phyloP scores from a whole-genome alignment of 2,113 vertebrate genomes.

The Pteruthius melanotis region DNA sequence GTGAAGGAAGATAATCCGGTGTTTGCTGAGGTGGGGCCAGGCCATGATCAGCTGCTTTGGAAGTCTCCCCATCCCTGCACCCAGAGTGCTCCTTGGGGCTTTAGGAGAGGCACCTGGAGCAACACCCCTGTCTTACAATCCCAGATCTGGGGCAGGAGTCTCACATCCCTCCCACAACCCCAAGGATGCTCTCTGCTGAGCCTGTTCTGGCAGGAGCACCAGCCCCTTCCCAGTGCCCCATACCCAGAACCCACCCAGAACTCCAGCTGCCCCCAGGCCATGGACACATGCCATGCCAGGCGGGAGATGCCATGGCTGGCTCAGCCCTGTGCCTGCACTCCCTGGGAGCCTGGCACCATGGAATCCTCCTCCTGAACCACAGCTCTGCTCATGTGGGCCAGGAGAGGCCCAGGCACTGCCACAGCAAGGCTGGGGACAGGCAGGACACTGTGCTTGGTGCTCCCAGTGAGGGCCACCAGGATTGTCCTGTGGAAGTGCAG shows the following conservation, averaged over 20 bases:
- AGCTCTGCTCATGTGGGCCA: neutral
- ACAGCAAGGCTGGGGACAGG: accelerated
- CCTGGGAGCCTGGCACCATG: neutral
- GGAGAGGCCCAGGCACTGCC: neutral
- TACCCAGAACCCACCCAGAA: neutral
- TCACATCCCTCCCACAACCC: neutral
- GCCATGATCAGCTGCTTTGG: neutral
- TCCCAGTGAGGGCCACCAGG: accelerated
- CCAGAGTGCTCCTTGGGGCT: neutral
- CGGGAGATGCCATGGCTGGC: neutral
- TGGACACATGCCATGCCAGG: neutral
- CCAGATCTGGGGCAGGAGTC: neutral
- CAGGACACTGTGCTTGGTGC: neutral
- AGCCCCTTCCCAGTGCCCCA: neutral
- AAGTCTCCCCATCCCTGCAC: neutral
- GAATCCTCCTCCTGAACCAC: neutral
- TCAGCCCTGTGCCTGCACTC: neutral
- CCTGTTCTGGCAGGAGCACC: neutral
- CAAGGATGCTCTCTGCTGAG: neutral
- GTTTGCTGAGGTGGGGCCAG: neutral
- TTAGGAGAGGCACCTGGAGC: neutral
- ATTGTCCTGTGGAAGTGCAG: neutral
- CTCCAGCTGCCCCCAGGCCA: neutral
- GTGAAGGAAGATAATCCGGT: neutral
- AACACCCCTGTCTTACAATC: neutral